These are phyloP conservation scores for Gobius niger DNA, from an alignment of 2,113 vertebrate genomes.

Conservation along the genomic window DNA sequence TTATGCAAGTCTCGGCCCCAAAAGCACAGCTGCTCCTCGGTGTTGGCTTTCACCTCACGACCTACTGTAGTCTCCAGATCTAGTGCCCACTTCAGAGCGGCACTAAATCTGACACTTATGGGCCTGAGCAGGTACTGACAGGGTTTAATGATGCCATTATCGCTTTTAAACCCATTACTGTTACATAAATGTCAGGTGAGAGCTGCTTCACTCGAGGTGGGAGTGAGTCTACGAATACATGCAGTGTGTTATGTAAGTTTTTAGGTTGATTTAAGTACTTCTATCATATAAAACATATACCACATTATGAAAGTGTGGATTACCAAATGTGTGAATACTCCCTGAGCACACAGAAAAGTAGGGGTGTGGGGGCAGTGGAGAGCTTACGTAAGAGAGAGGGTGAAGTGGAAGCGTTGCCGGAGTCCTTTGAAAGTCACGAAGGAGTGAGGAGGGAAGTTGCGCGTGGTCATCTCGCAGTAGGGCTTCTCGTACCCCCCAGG, in stretches of 20 bases:
- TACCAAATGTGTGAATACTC: no score
- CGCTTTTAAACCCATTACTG: conserved; percentile 48
- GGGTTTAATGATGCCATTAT: conserved; percentile 49
- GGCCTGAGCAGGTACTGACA: conserved; percentile 23
- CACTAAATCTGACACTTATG: conserved; percentile 24
- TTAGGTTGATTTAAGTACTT: no score
- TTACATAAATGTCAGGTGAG: conserved; percentile 50
- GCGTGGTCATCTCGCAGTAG: conserved; percentile 89
- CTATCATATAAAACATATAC: no score
- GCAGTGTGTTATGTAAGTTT: not conserved
- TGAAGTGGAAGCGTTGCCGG: conserved; percentile 95
- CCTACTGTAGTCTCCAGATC: not conserved
- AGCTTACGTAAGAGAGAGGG: conserved; percentile 89
- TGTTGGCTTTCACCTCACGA: not conserved
- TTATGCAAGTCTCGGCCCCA: conserved; percentile 26
- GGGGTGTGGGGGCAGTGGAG: conserved; percentile 42
- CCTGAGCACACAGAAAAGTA: not conserved
- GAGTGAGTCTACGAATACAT: conserved; percentile 18
- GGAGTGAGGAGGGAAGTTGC: conserved; percentile 87
- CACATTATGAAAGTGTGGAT: no score
- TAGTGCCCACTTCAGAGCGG: not conserved
- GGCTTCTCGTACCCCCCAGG: conserved; percentile 88
- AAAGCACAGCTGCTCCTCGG: conserved; percentile 24
- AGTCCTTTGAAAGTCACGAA: conserved; percentile 94
- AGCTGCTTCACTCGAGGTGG: conserved; percentile 15